These are phyloP conservation scores for Syrphus vitripennis DNA, from an alignment of 2,888 invertebrate genomes.

Conservation along the genomic window DNA sequence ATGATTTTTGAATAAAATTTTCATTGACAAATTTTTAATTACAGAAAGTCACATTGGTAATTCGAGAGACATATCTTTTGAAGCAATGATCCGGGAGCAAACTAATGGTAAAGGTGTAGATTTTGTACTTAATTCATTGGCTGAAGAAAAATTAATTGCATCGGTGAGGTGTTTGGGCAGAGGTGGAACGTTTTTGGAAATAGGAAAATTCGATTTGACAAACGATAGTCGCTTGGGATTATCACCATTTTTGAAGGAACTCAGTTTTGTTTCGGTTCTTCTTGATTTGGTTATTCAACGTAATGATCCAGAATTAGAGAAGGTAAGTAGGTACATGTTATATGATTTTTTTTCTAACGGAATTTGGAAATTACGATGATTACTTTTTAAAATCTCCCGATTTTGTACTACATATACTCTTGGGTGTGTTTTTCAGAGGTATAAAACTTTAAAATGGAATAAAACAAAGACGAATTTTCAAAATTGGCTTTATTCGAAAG, in stretches of 20 bases:
- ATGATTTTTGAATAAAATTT: background rate
- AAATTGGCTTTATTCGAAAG: no score
- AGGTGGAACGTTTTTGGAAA: conserved; percentile 89
- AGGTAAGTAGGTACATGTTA: no score
- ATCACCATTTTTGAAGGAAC: conserved; percentile 86
- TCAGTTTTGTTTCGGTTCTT: conserved; percentile 89
- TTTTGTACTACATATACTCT: no score
- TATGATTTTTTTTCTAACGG: no score
- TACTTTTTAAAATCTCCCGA: background rate
- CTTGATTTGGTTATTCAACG: conserved; percentile 82
- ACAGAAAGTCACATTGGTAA: conserved; percentile 88
- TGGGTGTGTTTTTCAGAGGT: no score
- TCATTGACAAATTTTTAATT: background rate
- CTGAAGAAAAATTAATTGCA: conserved; percentile 93
- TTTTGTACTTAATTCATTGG: conserved; percentile 93
- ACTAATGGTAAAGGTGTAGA: conserved; percentile 95
- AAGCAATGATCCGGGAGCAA: conserved; percentile 89
- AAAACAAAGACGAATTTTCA: no score
- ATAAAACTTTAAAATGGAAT: no score
- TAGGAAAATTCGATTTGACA: conserved; percentile 92
- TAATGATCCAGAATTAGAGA: background rate
- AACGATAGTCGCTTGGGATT: conserved; percentile 85
- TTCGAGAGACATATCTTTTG: conserved; percentile 93
- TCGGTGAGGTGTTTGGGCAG: conserved; percentile 84
- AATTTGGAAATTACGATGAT: background rate